These are phyloP conservation scores for Meandrina meandrites DNA, from an alignment of 92 coral and sea anemone species.

Conservation along the genomic window DNA sequence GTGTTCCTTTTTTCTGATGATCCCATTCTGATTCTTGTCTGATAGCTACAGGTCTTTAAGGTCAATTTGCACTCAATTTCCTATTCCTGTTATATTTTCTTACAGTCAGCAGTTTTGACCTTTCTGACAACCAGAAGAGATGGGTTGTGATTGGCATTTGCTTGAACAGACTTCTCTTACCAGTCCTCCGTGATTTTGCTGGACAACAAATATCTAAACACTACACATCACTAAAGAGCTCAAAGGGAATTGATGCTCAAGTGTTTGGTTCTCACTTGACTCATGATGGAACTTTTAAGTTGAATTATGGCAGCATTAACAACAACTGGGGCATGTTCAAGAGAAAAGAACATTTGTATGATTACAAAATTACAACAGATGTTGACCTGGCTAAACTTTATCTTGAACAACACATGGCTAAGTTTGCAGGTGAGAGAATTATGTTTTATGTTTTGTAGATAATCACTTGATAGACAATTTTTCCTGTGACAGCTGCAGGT, in stretches of 20 bases:
- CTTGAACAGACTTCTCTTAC: constrained; percentile 69
- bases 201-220: constrained; percentile 61
- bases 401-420: constrained; percentile 83
- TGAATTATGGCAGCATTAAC: constrained; percentile 80
- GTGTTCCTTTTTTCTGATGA: too few relatives aligned
- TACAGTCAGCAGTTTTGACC: constrained; percentile 46
- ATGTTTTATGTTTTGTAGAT: too few relatives aligned
- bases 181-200: constrained; percentile 58
- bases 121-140: constrained; percentile 71
- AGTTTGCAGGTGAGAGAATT: constrained; percentile 75
- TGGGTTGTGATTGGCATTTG: constrained; percentile 88
- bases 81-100: not conserved
- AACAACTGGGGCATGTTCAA: constrained; percentile 60
- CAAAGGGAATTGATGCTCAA: constrained; percentile 58
- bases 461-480: too few relatives aligned
- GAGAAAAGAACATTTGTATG: constrained; percentile 52
- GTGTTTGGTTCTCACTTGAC: constrained; percentile 4
- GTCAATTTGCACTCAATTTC: too few relatives aligned
- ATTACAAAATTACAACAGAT: constrained; percentile 68
- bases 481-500: too few relatives aligned
- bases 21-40: too few relatives aligned
- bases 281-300: constrained; percentile 44
- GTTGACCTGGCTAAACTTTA: constrained; percentile 78
- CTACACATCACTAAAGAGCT: constrained; percentile 39
- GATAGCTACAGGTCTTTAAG: not conserved